Percentiles rank a stretch among this genome's conserved stretches.
These are phyloP conservation scores for Drosophila sechellia DNA, from an alignment of 1,140 invertebrate genomes.

Conservation along the genomic window DNA sequence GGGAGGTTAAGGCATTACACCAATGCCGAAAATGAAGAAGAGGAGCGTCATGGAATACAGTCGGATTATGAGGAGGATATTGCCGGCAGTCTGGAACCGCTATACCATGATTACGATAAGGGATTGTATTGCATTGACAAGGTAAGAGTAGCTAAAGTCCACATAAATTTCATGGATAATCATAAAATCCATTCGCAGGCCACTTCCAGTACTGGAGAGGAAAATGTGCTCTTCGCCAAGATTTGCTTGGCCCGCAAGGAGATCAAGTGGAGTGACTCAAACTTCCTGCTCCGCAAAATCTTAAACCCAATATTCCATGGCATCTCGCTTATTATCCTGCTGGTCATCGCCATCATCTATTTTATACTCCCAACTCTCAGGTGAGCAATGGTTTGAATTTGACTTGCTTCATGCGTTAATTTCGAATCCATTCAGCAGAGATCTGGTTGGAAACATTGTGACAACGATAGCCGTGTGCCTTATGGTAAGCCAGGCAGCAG, in stretches of 20 bases:
- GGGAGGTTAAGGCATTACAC: constrained; percentile 90
- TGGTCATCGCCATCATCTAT: constrained; percentile 92
- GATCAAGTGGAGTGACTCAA: constrained; percentile 88
- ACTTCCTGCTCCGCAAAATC: constrained; percentile 90
- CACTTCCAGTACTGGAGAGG: constrained; percentile 54
- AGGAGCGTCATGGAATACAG: constrained; percentile 44
- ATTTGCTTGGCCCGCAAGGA: constrained; percentile 90
- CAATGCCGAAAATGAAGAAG: constrained; percentile 85
- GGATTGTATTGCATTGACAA: constrained; percentile 92
- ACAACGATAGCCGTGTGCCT: constrained; percentile 91
- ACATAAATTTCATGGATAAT: background rate
- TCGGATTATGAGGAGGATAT: constrained; percentile 83
- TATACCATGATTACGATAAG: constrained; percentile 89
- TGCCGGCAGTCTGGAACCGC: constrained; percentile 74
- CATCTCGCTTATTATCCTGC: constrained; percentile 89
- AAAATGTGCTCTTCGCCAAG: constrained; percentile 87
- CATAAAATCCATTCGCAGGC: constrained; percentile 30
- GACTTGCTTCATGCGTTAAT: constrained; percentile 26
- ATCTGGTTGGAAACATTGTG: constrained; percentile 93
- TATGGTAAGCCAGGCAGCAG: constrained; percentile 90
- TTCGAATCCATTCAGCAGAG: constrained; percentile 84
- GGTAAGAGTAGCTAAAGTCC: constrained; percentile 78
- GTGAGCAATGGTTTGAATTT: constrained; percentile 41
- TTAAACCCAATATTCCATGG: constrained; percentile 91
- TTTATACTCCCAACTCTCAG: constrained; percentile 92